Base-by-base conservation (phyloP, 2,113 vertebrate species). In the Emydura subglobosa region DNA sequence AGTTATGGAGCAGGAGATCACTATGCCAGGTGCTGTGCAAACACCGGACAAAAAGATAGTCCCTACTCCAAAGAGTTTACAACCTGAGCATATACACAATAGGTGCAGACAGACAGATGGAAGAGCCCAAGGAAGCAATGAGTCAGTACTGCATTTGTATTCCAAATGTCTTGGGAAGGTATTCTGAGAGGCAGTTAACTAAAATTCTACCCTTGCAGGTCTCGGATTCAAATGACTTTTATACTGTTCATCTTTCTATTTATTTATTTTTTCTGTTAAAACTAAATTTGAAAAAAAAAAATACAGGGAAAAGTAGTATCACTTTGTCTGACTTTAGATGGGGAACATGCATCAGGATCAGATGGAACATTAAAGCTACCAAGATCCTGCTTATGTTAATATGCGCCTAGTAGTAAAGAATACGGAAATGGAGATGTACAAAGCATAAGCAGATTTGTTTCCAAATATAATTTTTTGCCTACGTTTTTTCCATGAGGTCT, bases 301-400 rank as follows among this genome's bases (percentile, higher is more conserved):
- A 49, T 82, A 59, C 54, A 83, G 79, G 42, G 54, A 68, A 83
- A 82, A 72, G 7, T 61, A 83, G 42, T 8, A 27, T 78, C 42
- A 76, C 81, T 84, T 82, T 90, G 87, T 81, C 86, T 95, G 88
- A 91, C 79, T 59, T 68, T 10, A 14, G 91, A 47, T 21, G 47
- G 82, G 79, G 5, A 68, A 84, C 0, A 6, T 2, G 4, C 0
- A 0, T 24, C 4, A 1, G 65, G 82, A 90, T 87, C 91, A 91
- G 91, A 59, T 61, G 74, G 68, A 31, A 53, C 57, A n/a, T 19
- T 34, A 51, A 82, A 54, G 54, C 82, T 90, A 82, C 31, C 51
- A 59, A 83, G 39, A 85, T 54, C 83, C 81, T 86, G 25, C 49
- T 93, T 29, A 3, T 0, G 0, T 78, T 85, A 95, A 80, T 61